phyloP scores from a whole-genome alignment of 2,888 invertebrate species.

The Glyphotaelius pellucidus region DNA sequence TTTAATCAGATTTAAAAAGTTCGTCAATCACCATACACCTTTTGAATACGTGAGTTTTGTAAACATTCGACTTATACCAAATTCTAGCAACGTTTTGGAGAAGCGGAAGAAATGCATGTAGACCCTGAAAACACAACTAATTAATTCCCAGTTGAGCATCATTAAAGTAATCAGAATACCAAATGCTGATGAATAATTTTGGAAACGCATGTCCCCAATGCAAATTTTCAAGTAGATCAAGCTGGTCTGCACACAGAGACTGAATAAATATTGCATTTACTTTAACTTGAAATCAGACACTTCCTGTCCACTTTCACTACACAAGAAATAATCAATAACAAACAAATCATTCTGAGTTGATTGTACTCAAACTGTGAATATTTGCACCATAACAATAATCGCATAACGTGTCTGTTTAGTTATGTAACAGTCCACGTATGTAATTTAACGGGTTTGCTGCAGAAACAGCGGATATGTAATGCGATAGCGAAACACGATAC shows the following conservation, averaged over 20 bases:
- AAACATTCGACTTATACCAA: not conserved
- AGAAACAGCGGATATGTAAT: constrained; percentile 21
- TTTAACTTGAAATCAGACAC: not conserved
- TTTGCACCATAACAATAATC: not conserved
- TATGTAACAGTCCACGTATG: not conserved
- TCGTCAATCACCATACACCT: no score
- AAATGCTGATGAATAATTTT: not conserved
- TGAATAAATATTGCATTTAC: not conserved
- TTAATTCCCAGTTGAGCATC: not conserved
- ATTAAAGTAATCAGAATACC: not conserved
- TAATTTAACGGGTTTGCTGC: constrained; percentile 16
- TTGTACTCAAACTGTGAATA: not conserved
- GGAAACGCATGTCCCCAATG: not conserved
- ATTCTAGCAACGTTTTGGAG: not conserved
- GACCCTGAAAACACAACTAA: not conserved
- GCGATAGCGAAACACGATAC: not conserved
- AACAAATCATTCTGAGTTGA: not conserved
- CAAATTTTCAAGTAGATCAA: not conserved
- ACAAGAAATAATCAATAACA: not conserved
- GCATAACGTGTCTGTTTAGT: not conserved
- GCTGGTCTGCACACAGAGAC: not conserved
- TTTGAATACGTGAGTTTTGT: not conserved
- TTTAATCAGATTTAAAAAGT: not conserved
- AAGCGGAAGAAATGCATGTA: not conserved
- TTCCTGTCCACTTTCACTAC: not conserved